Evolutionary conservation across 2,888 invertebrate species (phyloP), one percentile per base, ranked within the genome.

Genomic region (Gari tellinella): DNA sequence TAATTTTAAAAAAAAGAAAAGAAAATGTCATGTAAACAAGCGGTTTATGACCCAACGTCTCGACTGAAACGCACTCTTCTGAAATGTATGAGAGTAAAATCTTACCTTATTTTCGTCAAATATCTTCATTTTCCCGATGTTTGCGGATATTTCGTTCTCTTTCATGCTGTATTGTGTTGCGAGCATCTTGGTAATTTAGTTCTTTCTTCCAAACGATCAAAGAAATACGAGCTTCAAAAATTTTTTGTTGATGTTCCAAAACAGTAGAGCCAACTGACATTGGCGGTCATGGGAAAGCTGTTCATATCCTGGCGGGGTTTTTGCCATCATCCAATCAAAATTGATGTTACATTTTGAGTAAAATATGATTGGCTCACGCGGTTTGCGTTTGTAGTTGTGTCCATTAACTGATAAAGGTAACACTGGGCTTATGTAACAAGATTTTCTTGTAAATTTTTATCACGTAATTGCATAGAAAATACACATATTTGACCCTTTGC

Each of bases 41-140:
- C n/a, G n/a, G n/a, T n/a, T n/a, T n/a, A n/a, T n/a, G n/a, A n/a
- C n/a, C n/a, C n/a, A n/a, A n/a, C n/a, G n/a, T n/a, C n/a, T n/a
- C n/a, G n/a, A n/a, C n/a, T n/a, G n/a, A n/a, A n/a, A n/a, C n/a
- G n/a, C n/a, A n/a, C n/a, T n/a, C n/a, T n/a, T n/a, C n/a, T n/a
- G n/a, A n/a, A n/a, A n/a, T n/a, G n/a, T n/a, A n/a, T n/a, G n/a
- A n/a, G n/a, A n/a, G n/a, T n/a, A n/a, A n/a, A n/a, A n/a, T n/a
- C 75, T 80, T 70, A 88, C 88, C 84, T 87, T 57, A 65, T 90
- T 90, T 82, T 89, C 88, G 68, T 88, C 88, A 25, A 80, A 80
- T 26, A 88, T 76, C 45, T 83, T 85, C 40, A 79, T 25, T 53
- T 84, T 84, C 41, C 78, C 73, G 21, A 85, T 46, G 40, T 80